Conservation (phyloP, 2,797 vertebrate species). For the Cirrhinus molitorella region DNA sequence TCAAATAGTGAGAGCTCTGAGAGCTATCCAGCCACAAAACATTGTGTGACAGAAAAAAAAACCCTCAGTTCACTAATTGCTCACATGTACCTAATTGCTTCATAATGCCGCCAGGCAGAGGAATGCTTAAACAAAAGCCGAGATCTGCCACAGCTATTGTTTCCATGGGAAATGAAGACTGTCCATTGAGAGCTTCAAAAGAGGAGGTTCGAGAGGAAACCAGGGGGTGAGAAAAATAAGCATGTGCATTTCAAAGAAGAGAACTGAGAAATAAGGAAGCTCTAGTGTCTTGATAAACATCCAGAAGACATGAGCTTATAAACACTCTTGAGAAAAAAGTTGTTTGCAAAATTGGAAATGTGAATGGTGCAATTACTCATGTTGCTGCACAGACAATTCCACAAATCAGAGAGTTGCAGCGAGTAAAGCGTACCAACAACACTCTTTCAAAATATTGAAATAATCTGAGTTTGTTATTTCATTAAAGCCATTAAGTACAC, state of each 20-base stretch:
- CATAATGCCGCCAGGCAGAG: conserved; percentile 61
- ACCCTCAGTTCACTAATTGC: conserved; percentile 79
- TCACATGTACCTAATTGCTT: conserved; percentile 75
- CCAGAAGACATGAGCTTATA: background rate
- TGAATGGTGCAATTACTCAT: background rate
- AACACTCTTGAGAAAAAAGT: background rate
- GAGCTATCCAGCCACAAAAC: conserved; percentile 68
- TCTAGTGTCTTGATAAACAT: background rate
- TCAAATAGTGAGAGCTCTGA: conserved; percentile 57
- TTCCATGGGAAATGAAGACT: conserved; percentile 46
- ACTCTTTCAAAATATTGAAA: too few species aligned
- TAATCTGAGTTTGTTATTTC: too few species aligned
- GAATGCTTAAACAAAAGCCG: conserved; percentile 58
- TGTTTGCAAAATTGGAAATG: background rate
- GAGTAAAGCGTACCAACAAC: too few species aligned
- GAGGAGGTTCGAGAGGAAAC: conserved; percentile 9
- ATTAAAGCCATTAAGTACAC: too few species aligned
- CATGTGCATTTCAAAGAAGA: conserved; percentile 38
- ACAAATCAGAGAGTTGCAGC: too few species aligned
- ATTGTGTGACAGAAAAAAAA: conserved; percentile 67
- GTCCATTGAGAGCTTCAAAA: conserved; percentile 44
- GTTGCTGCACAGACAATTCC: too few species aligned
- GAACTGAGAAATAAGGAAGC: conserved; percentile 28
- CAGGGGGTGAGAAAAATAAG: conserved; percentile 31
- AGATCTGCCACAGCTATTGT: conserved; percentile 49